These are phyloP conservation scores for Oeneis ivallda DNA, from an alignment of 2,888 invertebrate genomes.

Conservation along the genomic window DNA sequence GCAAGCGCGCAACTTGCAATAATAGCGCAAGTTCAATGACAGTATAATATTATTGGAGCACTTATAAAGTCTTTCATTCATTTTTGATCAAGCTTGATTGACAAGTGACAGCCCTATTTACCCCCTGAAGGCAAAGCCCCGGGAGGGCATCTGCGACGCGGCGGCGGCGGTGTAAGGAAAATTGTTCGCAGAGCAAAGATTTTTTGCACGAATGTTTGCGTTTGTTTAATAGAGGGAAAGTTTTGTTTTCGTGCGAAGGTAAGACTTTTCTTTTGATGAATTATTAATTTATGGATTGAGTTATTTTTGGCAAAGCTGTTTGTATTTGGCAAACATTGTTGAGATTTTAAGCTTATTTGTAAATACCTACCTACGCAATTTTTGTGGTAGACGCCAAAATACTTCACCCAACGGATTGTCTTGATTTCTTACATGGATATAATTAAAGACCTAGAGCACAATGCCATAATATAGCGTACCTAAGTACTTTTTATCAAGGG, in stretches of 20 bases:
- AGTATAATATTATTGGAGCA: too few relatives aligned
- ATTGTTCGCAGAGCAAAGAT: conserved; percentile 49
- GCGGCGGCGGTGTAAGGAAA: conserved; percentile 47
- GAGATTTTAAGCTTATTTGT: too few relatives aligned
- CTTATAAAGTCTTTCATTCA: too few relatives aligned
- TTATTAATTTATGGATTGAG: conserved; percentile 5
- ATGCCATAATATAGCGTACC: too few relatives aligned
- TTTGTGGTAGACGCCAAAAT: too few relatives aligned
- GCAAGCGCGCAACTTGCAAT: too few relatives aligned
- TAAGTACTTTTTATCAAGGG: too few relatives aligned
- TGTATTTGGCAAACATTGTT: background rate
- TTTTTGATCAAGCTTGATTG: background rate
- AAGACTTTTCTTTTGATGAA: conserved; percentile 9
- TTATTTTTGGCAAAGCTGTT: background rate
- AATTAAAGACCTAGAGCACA: too few relatives aligned
- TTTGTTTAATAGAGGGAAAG: conserved; percentile 8
- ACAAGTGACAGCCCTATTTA: conserved; percentile 12
- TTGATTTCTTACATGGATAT: too few relatives aligned
- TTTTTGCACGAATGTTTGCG: conserved; percentile 39
- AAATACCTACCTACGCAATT: too few relatives aligned
- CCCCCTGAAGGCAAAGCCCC: conserved; percentile 31
- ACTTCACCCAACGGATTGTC: too few relatives aligned
- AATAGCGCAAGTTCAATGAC: too few relatives aligned
- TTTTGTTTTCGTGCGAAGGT: conserved; percentile 5
- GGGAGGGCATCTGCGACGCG: conserved; percentile 50